phyloP scores from a whole-genome alignment of 2,797 vertebrate genomes.

The Phrynocephalus guinanensis region DNA sequence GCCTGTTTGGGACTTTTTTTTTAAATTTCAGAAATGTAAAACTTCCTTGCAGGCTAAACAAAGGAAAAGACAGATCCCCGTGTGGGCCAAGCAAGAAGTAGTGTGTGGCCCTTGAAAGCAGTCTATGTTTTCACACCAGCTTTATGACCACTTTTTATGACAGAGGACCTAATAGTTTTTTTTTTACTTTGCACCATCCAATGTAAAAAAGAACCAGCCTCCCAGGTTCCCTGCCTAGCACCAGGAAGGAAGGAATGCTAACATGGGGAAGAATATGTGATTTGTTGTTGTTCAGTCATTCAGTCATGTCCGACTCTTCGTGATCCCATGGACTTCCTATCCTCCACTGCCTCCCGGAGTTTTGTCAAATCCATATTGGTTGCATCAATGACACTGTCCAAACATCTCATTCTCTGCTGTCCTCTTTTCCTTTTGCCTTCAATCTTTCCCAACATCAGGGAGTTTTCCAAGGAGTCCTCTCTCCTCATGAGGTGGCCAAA shows the following conservation, averaged over 20 bases:
- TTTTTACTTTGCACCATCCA: background rate
- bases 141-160: slow-evolving; percentile 17
- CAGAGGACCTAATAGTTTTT: background rate
- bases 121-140: slow-evolving; percentile 1
- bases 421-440: too few relatives aligned
- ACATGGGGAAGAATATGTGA: background rate
- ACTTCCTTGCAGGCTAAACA: background rate
- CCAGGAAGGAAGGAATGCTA: background rate
- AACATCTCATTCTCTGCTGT: too few relatives aligned
- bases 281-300: background rate
- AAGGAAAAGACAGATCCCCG: slow-evolving; percentile 19
- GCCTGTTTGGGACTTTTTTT: slow-evolving; percentile 29
- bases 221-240: background rate
- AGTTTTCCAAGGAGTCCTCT: too few relatives aligned
- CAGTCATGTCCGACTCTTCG: too few relatives aligned
- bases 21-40: slow-evolving; percentile 39
- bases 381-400: too few relatives aligned
- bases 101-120: background rate
- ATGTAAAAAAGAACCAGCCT: background rate
- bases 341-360: too few relatives aligned
- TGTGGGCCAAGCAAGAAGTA: slow-evolving; percentile 26
- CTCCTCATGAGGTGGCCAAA: too few relatives aligned
- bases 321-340: too few relatives aligned
- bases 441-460: too few relatives aligned
- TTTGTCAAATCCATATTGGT: too few relatives aligned